Conservation (phyloP, 92 coral and sea anemone genomes). For the Epizoanthus ramosus region DNA sequence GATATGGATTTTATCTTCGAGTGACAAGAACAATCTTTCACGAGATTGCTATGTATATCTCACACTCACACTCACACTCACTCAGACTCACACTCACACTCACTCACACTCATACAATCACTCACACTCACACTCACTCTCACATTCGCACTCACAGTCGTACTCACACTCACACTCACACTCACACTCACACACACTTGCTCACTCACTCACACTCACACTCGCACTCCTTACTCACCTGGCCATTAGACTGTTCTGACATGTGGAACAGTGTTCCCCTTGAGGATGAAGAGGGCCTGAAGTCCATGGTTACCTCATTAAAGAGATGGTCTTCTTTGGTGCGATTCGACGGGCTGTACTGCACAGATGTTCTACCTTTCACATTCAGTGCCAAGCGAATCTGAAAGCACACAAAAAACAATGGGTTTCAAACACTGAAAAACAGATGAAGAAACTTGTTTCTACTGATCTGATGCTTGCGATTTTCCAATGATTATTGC, state of each 20-base stretch:
- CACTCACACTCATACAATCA: too few species aligned
- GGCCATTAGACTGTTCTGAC: constrained; percentile 58
- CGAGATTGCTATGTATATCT: too few species aligned
- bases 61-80: too few species aligned
- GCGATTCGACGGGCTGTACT: constrained; percentile 78
- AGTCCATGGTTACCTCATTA: constrained; percentile 83
- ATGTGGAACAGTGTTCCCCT: constrained; percentile 81
- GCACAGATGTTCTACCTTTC: constrained; percentile 81
- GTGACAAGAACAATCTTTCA: too few species aligned
- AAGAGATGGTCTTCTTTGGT: constrained; percentile 62
- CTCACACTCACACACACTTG: neutral
- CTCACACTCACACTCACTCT: too few species aligned
- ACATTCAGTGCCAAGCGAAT: constrained; percentile 88
- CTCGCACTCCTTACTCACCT: constrained; percentile 38
- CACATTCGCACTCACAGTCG: too few species aligned
- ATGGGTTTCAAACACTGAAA: neutral
- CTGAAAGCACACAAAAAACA: constrained; percentile 45
- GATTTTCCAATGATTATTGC: too few species aligned
- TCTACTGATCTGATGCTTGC: too few species aligned
- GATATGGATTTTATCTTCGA: too few species aligned
- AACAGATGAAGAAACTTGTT: neutral
- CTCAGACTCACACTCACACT: too few species aligned
- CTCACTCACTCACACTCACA: neutral
- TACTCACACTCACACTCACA: neutral
- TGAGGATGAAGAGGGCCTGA: constrained; percentile 70